phyloP scores from a whole-genome alignment of 2,113 vertebrate species.

The Chamaea fasciata region DNA sequence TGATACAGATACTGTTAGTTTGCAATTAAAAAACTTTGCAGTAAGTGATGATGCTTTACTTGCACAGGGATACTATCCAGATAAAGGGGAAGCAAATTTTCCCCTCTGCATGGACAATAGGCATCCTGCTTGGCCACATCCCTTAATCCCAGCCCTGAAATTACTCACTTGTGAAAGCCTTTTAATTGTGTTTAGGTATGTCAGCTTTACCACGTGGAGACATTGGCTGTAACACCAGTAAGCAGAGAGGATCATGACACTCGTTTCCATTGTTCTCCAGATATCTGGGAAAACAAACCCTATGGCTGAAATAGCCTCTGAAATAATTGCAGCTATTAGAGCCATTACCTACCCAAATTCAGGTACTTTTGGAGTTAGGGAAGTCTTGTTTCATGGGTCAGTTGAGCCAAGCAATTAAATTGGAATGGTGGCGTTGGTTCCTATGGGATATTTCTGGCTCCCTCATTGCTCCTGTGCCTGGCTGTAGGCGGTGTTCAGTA shows the following conservation, averaged over 20 bases:
- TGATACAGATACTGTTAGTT: neutral
- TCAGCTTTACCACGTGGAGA: neutral
- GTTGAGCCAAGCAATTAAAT: neutral
- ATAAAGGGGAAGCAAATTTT: neutral
- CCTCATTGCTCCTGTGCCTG: accelerated
- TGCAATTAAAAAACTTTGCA: accelerated
- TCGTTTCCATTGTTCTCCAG: neutral
- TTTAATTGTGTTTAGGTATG: neutral
- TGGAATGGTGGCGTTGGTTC: neutral
- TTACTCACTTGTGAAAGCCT: slow-evolving; percentile 27
- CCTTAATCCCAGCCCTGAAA: slow-evolving; percentile 26
- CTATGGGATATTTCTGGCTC: neutral
- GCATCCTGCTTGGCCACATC: slow-evolving; percentile 9
- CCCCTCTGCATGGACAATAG: neutral
- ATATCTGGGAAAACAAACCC: neutral
- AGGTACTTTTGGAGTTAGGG: neutral
- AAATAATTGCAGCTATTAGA: neutral
- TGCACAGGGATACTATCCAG: neutral
- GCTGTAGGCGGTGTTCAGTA: neutral
- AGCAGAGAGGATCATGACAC: neutral
- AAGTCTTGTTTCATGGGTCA: neutral
- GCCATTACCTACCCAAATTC: neutral
- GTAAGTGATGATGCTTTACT: neutral
- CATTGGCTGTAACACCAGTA: neutral
- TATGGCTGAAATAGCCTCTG: neutral